These are phyloP conservation scores for Saguinus midas DNA, from an alignment of 2,113 vertebrate species.

Conservation along the genomic window DNA sequence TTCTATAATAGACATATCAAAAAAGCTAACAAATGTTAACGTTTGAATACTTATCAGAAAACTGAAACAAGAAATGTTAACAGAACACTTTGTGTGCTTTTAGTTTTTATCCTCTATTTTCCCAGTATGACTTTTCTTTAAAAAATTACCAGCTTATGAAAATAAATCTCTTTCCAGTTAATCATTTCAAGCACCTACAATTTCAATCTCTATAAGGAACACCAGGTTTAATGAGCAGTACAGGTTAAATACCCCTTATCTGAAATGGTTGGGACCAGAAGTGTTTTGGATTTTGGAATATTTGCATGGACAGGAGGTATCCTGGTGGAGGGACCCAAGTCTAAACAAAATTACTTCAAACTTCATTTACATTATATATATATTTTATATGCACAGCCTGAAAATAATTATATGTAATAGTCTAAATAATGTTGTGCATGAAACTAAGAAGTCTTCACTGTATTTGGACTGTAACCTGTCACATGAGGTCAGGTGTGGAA, in stretches of 20 bases:
- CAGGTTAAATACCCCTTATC: neutral
- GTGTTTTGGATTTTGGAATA: neutral
- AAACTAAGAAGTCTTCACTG: neutral
- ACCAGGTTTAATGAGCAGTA: neutral
- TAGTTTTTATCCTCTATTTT: conserved; percentile 13
- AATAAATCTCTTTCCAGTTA: neutral
- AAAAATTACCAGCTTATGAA: conserved; percentile 19
- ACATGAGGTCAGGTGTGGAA: neutral
- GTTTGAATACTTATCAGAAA: neutral
- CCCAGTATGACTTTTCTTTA: neutral
- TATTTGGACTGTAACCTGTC: neutral
- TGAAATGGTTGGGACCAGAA: neutral
- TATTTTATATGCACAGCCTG: neutral
- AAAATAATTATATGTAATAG: neutral
- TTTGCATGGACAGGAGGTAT: neutral
- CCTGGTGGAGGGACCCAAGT: neutral
- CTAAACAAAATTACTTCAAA: neutral
- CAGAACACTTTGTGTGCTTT: neutral
- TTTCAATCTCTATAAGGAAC: neutral
- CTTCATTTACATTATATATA: neutral
- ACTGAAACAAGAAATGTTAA: neutral
- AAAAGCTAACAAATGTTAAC: conserved; percentile 12
- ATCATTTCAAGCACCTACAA: conserved; percentile 15
- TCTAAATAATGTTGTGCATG: neutral
- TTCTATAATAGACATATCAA: neutral